phyloP scores from a whole-genome alignment of 1,140 invertebrate species.

The Brachionus rotundiformis region DNA sequence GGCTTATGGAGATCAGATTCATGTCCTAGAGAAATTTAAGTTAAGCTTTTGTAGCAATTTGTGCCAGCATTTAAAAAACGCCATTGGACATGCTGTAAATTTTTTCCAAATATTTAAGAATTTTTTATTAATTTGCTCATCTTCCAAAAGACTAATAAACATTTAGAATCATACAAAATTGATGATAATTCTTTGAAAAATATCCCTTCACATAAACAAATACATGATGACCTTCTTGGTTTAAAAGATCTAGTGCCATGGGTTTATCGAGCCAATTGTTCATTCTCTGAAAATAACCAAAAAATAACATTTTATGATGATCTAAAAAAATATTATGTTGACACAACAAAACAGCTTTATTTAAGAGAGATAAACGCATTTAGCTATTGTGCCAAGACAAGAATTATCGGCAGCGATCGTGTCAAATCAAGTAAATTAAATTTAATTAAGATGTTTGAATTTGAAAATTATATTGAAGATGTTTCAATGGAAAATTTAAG shows the following conservation, averaged over 20 bases:
- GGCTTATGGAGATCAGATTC: conserved; percentile 24
- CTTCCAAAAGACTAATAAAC: conserved; percentile 25
- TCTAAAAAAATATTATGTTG: conserved; percentile 33
- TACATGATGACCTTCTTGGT: conserved; percentile 11
- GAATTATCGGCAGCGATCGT: not conserved
- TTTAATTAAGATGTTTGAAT: too few relatives aligned
- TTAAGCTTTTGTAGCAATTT: conserved; percentile 37
- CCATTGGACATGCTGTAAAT: conserved; percentile 46
- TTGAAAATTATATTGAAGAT: conserved; percentile 27
- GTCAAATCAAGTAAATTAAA: conserved; percentile 16
- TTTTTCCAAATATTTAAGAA: not conserved
- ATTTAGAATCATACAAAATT: conserved; percentile 43
- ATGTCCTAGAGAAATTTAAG: conserved; percentile 27
- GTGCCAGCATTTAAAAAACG: conserved; percentile 30
- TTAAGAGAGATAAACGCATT: conserved; percentile 28
- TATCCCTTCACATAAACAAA: conserved; percentile 24
- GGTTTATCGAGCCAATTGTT: not conserved
- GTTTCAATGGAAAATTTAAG: conserved; percentile 42
- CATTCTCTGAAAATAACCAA: conserved; percentile 18
- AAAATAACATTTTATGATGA: conserved; percentile 36
- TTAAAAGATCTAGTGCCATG: conserved; percentile 38
- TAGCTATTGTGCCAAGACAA: conserved; percentile 17
- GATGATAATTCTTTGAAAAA: not conserved
- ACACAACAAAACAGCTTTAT: conserved; percentile 40
- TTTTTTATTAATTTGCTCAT: not conserved